Evolutionary conservation across 2,113 vertebrate genomes (phyloP).

Genomic region (Grantiella picta): DNA sequence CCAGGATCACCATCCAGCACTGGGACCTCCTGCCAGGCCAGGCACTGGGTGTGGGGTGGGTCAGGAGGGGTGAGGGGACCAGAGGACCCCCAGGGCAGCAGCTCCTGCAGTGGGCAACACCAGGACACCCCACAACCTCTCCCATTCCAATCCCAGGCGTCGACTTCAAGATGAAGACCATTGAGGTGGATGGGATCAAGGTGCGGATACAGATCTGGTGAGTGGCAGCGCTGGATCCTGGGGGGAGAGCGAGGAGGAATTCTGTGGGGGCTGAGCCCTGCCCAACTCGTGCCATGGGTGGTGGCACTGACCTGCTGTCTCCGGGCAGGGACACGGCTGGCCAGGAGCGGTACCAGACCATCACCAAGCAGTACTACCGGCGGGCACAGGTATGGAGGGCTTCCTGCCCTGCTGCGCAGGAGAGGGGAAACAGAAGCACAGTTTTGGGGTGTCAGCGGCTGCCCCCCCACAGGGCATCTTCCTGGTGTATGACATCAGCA

Average conservation of each 20-base stretch:
- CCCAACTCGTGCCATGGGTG: not conserved
- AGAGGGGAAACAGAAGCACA: not conserved
- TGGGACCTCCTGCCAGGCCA: accelerated
- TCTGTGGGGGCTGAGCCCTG: not conserved
- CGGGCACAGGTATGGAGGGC: constrained; percentile 83
- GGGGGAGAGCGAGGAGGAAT: not conserved
- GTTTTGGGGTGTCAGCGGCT: not conserved
- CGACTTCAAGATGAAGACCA: constrained; percentile 84
- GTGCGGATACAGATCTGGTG: constrained; percentile 84
- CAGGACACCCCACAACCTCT: not conserved
- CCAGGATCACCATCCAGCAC: not conserved
- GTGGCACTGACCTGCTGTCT: not conserved
- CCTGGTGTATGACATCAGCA: constrained; percentile 95
- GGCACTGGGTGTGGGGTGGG: not conserved
- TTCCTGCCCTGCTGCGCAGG: accelerated
- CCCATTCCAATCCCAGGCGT: not conserved
- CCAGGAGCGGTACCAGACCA: constrained; percentile 97
- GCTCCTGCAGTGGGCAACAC: too few species aligned
- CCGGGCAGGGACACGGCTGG: constrained; percentile 90
- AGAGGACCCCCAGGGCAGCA: not conserved
- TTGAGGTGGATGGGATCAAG: constrained; percentile 82
- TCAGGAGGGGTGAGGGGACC: not conserved
- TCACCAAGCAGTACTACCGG: constrained; percentile 98
- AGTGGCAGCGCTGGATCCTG: not conserved
- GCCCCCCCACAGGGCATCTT: constrained; percentile 84